Conservation (phyloP, 2,113 vertebrate genomes). For the Engraulis encrasicolus region DNA sequence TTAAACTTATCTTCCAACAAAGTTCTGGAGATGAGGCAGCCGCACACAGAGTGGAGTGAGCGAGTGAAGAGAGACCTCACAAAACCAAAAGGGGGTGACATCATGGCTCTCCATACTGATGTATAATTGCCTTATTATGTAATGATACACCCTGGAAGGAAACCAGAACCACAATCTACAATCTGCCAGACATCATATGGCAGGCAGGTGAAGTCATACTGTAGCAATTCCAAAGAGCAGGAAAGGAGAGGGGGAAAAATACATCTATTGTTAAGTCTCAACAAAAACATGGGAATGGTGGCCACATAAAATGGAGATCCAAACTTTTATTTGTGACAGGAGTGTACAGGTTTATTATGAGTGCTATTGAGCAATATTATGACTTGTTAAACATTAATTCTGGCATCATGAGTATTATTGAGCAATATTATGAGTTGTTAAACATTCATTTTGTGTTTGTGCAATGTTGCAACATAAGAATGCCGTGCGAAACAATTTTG, state of each 20-base stretch:
- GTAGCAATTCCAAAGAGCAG: constrained; percentile 17
- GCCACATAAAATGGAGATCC: too few species aligned
- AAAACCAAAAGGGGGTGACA: constrained; percentile 40
- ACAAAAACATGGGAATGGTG: neutral
- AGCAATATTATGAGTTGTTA: too few species aligned
- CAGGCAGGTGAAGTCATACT: constrained; percentile 9
- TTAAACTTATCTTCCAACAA: constrained; percentile 1
- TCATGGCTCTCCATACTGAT: constrained; percentile 37
- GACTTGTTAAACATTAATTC: too few species aligned
- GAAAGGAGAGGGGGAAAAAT: constrained; percentile 17
- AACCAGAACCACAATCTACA: constrained; percentile 42
- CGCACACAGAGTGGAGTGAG: neutral
- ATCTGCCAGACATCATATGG: constrained; percentile 44
- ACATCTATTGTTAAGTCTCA: neutral
- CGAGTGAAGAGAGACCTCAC: constrained; percentile 11
- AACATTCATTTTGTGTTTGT: too few species aligned
- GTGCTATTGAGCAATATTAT: neutral
- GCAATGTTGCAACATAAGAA: too few species aligned
- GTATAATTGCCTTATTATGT: constrained; percentile 49
- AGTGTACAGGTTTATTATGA: neutral
- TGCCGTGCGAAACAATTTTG: too few species aligned
- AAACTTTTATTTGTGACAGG: constrained; percentile 15
- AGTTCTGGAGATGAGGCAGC: neutral
- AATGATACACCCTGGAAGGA: constrained; percentile 39
- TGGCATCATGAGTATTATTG: too few species aligned